Conservation (phyloP, 2,888 invertebrate genomes). For the Sarcophaga carnaria region DNA sequence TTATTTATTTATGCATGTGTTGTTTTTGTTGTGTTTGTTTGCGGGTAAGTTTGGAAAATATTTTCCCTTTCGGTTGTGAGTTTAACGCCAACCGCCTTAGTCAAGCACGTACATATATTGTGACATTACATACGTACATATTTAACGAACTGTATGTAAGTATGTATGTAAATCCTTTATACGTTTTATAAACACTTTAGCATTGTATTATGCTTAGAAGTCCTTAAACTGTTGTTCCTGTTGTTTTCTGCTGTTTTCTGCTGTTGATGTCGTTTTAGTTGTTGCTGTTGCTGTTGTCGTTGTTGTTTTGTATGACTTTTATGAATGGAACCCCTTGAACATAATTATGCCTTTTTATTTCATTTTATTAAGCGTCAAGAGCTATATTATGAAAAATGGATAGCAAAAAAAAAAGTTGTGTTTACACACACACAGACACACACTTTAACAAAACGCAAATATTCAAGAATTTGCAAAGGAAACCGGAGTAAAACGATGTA, state of each 20-base stretch:
- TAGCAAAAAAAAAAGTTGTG: neutral
- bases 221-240: neutral
- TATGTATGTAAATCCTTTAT: too few species aligned
- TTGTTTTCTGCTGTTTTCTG: neutral
- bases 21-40: too few species aligned
- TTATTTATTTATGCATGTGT: neutral
- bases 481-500: too few species aligned
- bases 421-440: neutral
- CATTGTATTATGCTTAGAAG: neutral
- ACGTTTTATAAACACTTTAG: neutral
- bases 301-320: slow-evolving; percentile 8
- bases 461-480: too few species aligned
- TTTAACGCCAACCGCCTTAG: neutral
- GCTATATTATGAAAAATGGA: slow-evolving; percentile 23
- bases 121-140: neutral
- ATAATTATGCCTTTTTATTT: slow-evolving; percentile 64
- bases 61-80: neutral
- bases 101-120: neutral
- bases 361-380: slow-evolving; percentile 60
- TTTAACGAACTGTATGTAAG: too few species aligned
- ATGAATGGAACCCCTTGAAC: slow-evolving; percentile 58
- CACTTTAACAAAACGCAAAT: neutral
- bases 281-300: slow-evolving; percentile 37
- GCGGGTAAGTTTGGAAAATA: neutral
- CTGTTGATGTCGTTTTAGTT: neutral